Evolutionary conservation across 2,113 vertebrate species (phyloP).

Genomic region (Phylloscopus whistleri): DNA sequence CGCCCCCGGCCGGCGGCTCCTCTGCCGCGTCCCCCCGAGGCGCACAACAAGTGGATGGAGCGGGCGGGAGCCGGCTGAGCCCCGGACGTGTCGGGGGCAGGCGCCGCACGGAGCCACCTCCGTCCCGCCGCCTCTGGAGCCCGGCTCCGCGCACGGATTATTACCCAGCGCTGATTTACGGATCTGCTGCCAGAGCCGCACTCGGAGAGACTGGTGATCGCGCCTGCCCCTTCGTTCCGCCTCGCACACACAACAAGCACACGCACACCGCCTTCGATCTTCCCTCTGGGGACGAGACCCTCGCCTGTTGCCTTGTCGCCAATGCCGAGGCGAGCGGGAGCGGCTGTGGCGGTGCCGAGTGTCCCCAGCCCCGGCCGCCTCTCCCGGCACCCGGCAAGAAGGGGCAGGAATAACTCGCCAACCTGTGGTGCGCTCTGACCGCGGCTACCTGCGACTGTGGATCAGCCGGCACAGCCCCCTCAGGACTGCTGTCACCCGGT

Average conservation of each 20-base stretch:
- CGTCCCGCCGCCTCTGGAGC: background rate
- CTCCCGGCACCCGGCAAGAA: background rate
- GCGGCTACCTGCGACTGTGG: slow-evolving; percentile 21
- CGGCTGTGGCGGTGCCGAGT: slow-evolving; percentile 36
- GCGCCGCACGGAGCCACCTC: background rate
- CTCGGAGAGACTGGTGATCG: background rate
- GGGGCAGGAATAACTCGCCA: background rate
- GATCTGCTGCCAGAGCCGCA: background rate
- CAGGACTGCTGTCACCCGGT: slow-evolving; percentile 33
- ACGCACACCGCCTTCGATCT: background rate
- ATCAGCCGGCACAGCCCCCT: background rate
- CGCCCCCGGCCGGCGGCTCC: background rate
- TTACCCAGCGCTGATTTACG: background rate
- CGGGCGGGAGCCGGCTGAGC: slow-evolving; percentile 60
- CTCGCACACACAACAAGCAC: background rate
- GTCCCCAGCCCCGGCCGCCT: background rate
- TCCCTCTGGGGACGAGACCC: background rate
- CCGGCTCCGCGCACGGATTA: background rate
- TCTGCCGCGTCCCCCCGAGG: background rate
- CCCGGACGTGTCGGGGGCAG: background rate
- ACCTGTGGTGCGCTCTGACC: slow-evolving; percentile 49
- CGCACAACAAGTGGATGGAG: slow-evolving; percentile 73
- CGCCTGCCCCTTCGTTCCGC: background rate
- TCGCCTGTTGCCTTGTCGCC: slow-evolving; percentile 3
- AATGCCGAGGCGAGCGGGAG: slow-evolving; percentile 51